A percentile compares a stretch with the other conserved stretches of the same genome.
Conservation (phyloP, 2,888 invertebrate genomes). For the Baronia brevicornis region DNA sequence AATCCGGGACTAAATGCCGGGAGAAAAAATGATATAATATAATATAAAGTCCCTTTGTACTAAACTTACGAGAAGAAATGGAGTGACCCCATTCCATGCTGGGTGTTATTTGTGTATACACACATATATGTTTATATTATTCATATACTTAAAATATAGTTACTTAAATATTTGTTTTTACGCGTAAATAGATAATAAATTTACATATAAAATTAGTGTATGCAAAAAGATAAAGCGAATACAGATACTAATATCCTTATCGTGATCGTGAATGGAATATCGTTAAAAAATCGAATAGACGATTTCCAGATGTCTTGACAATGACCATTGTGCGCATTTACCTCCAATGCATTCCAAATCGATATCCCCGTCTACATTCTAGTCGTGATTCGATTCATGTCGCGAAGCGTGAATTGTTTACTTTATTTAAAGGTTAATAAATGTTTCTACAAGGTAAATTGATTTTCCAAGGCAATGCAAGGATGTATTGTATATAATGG, state of each 20-base stretch:
- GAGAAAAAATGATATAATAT: too few species aligned
- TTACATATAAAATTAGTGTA: too few species aligned
- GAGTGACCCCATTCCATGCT: too few species aligned
- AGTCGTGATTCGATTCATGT: constrained; percentile 18
- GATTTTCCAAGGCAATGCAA: not conserved
- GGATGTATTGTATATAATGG: constrained; percentile 2
- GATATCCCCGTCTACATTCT: constrained; percentile 14
- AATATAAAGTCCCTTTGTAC: too few species aligned
- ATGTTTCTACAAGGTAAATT: constrained; percentile 7
- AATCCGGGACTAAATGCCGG: too few species aligned
- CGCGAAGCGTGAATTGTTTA: constrained; percentile 22
- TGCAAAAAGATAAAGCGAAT: not conserved
- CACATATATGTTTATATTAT: too few species aligned
- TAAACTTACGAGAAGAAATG: too few species aligned
- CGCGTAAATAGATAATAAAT: too few species aligned
- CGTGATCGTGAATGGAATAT: constrained; percentile 1
- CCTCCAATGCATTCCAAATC: constrained; percentile 23
- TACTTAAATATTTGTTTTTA: too few species aligned
- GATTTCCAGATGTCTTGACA: constrained; percentile 13
- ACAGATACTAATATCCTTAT: not conserved
- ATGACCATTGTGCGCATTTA: constrained; percentile 19
- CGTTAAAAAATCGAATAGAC: constrained; percentile 2
- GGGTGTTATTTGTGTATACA: too few species aligned
- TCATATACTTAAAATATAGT: too few species aligned
- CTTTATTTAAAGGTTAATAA: constrained; percentile 19